Conservation (phyloP, 2,888 invertebrate species). For the Sesamia inferens region DNA sequence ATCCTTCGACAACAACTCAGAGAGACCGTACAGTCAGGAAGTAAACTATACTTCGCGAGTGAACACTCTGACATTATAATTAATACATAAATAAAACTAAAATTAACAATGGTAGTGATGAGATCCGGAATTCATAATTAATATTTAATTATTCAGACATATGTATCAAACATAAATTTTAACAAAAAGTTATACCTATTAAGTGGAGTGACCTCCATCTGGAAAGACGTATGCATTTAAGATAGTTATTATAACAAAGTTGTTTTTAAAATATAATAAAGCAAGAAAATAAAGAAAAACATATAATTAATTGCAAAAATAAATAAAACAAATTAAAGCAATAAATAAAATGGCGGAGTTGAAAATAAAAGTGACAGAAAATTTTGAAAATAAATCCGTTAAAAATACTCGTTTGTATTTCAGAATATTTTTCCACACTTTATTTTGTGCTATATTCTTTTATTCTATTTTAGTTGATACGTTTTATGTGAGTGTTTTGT, state of each 20-base stretch:
- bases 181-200: neutral
- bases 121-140: slow-evolving; percentile 13
- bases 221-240: slow-evolving; percentile 5
- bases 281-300: neutral
- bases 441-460: neutral
- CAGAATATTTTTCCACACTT: slow-evolving; percentile 9
- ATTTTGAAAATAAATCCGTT: neutral
- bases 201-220: too few relatives aligned
- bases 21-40: too few relatives aligned
- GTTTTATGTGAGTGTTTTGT: rapidly evolving
- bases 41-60: neutral
- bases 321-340: neutral
- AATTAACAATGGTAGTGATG: neutral
- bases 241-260: neutral
- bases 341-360: slow-evolving; percentile 15
- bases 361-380: slow-evolving; percentile 16
- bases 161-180: neutral
- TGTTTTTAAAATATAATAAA: neutral
- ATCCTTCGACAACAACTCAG: too few relatives aligned
- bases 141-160: neutral
- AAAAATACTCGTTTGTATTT: slow-evolving; percentile 16
- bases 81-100: neutral
- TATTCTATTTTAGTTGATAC: rapidly evolving
- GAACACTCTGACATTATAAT: neutral
- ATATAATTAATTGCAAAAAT: neutral